These are phyloP conservation scores for Linnaemya vulpina DNA, from an alignment of 2,888 invertebrate species.

Conservation along the genomic window DNA sequence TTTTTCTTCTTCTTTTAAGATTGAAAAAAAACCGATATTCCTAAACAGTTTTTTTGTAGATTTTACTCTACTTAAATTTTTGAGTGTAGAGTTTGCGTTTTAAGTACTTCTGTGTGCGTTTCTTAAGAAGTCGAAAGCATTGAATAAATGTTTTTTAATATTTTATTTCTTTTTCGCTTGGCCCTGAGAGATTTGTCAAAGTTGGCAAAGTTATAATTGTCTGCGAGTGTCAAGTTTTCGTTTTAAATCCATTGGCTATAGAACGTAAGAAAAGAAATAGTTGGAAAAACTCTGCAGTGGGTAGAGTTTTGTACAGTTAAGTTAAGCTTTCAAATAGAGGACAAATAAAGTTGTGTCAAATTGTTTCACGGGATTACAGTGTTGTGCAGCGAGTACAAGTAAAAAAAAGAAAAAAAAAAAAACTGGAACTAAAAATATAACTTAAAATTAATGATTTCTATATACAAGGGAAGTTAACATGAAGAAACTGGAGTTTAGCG, in stretches of 20 bases:
- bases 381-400: neutral
- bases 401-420: too few species aligned
- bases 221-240: conserved; percentile 56
- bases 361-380: conserved; percentile 1
- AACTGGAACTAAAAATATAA: too few species aligned
- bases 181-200: conserved; percentile 57
- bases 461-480: neutral
- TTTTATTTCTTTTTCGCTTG: conserved; percentile 4
- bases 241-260: conserved; percentile 20
- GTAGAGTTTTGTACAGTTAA: conserved; percentile 16
- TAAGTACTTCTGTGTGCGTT: neutral
- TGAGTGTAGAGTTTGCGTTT: conserved; percentile 17
- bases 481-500: too few species aligned
- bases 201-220: conserved; percentile 60
- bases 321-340: neutral
- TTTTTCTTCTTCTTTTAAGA: too few species aligned
- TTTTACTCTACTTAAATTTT: neutral
- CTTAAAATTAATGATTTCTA: neutral
- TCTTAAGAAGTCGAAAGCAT: conserved; percentile 36
- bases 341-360: conserved; percentile 31
- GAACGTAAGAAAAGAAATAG: conserved; percentile 9
- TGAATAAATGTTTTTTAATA: conserved; percentile 1
- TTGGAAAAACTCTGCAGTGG: conserved; percentile 29
- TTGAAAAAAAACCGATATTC: too few species aligned
- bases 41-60: too few species aligned